phyloP scores from a whole-genome alignment of 2,113 vertebrate genomes.

The Grammomys dolichurus region DNA sequence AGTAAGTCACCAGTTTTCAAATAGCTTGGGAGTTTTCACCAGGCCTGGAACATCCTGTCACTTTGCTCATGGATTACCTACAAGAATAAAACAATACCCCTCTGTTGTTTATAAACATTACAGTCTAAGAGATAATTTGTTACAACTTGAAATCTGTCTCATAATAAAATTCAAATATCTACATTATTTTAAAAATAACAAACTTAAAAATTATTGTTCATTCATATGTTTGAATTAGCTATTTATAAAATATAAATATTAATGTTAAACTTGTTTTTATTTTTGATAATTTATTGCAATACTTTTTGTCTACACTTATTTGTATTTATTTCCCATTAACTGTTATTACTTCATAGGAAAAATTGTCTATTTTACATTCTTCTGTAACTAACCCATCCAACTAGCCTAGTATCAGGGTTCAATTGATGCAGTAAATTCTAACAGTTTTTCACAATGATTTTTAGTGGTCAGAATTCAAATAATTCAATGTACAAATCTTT shows the following conservation, averaged over 20 bases:
- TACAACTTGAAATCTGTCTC: background rate
- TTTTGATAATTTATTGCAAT: background rate
- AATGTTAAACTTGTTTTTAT: background rate
- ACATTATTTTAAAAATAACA: background rate
- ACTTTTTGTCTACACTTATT: background rate
- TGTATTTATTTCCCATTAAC: background rate
- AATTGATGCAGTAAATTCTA: background rate
- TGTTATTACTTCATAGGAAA: background rate
- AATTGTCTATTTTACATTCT: background rate
- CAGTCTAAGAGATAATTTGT: background rate
- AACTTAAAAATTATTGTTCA: background rate
- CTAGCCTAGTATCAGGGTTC: background rate
- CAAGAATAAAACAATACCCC: background rate
- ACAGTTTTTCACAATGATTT: background rate
- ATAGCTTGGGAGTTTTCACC: background rate
- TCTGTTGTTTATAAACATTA: background rate
- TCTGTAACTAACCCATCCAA: background rate
- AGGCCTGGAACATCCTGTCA: background rate
- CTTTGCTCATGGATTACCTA: background rate
- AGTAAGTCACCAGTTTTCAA: background rate
- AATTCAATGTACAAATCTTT: background rate
- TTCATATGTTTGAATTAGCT: background rate
- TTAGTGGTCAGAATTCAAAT: background rate
- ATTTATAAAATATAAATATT: background rate
- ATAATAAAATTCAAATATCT: background rate